Evolutionary conservation across 2,888 invertebrate genomes (phyloP), one percentile per base, ranked within the genome.

Genomic region (Polymixis lichenea): DNA sequence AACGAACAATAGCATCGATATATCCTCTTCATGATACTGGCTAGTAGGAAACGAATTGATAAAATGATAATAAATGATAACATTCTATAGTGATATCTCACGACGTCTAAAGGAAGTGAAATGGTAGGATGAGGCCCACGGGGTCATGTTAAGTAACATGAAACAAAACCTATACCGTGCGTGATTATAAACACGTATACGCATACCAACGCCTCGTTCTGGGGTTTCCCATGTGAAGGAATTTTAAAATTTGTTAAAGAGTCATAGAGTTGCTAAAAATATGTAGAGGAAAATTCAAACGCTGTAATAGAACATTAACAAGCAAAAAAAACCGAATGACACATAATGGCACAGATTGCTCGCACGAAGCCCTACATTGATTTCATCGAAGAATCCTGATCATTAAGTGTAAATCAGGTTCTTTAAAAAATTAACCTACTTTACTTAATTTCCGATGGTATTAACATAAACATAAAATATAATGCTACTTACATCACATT

Each of bases 401-500:
- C 19, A 13, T 55, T 9, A 72, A 51, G 22, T 13, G 5, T 32
- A 28, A 60, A 22, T 15, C 3, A 17, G 25, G 1, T 22, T 28
- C 43, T 46, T 61, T 58, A 32, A n/a, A n/a, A n/a, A n/a, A n/a
- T n/a, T n/a, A n/a, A n/a, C n/a, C n/a, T n/a, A n/a, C n/a, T n/a
- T n/a, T n/a, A n/a, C n/a, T n/a, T n/a, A n/a, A n/a, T n/a, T n/a
- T n/a, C n/a, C n/a, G n/a, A n/a, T n/a, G n/a, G n/a, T n/a, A n/a
- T n/a, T n/a, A n/a, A 32, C 32, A 32, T 32, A 32, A 32, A 58
- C 43, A 53, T 73, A 51, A 64, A 66, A 67, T 53, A 43, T 22
- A 49, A 46, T 22, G 17, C 53, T 19, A 25, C 95, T 94, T 85
- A 96, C 96, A 87, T 95, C 93, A 43, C 93, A 90, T 75, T 92